phyloP scores from a whole-genome alignment of 2,797 vertebrate genomes.

The Sebastes baramenuke region DNA sequence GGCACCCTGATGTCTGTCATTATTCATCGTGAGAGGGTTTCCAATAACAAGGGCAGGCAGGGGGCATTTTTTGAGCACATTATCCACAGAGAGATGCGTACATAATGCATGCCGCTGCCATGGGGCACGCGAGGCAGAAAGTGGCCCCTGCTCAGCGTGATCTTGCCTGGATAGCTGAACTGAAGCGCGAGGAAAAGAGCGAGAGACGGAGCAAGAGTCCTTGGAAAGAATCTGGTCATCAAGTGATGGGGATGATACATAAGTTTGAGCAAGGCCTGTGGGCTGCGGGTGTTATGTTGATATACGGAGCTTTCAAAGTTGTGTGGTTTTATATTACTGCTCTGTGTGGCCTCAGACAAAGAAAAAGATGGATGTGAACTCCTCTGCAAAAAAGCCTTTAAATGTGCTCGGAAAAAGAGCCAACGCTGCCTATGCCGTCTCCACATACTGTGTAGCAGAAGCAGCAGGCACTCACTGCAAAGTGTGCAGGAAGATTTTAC shows the following conservation, averaged over 20 bases:
- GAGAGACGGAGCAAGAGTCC: slow-evolving; percentile 37
- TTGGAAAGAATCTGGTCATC: slow-evolving; percentile 46
- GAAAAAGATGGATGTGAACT: slow-evolving; percentile 15
- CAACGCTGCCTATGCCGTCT: slow-evolving; percentile 1
- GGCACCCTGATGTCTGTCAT: slow-evolving; percentile 84
- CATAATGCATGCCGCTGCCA: slow-evolving; percentile 68
- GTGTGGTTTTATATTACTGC: slow-evolving; percentile 25
- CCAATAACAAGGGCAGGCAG: slow-evolving; percentile 84
- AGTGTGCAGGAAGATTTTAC: slow-evolving; percentile 32
- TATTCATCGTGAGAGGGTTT: slow-evolving; percentile 82
- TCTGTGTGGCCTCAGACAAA: slow-evolving; percentile 34
- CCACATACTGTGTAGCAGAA: slow-evolving; percentile 15
- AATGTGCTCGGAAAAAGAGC: slow-evolving; percentile 21
- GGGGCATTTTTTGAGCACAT: slow-evolving; percentile 78
- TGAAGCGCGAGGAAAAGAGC: slow-evolving; percentile 34
- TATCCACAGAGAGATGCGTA: slow-evolving; percentile 70
- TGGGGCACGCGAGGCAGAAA: slow-evolving; percentile 44
- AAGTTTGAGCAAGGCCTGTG: slow-evolving; percentile 27
- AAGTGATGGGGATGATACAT: slow-evolving; percentile 36
- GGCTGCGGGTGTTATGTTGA: slow-evolving; percentile 46
- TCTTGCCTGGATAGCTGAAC: slow-evolving; percentile 45
- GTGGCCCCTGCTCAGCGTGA: slow-evolving; percentile 49
- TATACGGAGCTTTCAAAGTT: slow-evolving; percentile 34
- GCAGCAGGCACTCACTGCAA: slow-evolving; percentile 38
- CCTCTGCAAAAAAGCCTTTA: background rate